These are phyloP conservation scores for Carterocephalus palaemon DNA, from an alignment of 2,888 invertebrate genomes.

Conservation along the genomic window DNA sequence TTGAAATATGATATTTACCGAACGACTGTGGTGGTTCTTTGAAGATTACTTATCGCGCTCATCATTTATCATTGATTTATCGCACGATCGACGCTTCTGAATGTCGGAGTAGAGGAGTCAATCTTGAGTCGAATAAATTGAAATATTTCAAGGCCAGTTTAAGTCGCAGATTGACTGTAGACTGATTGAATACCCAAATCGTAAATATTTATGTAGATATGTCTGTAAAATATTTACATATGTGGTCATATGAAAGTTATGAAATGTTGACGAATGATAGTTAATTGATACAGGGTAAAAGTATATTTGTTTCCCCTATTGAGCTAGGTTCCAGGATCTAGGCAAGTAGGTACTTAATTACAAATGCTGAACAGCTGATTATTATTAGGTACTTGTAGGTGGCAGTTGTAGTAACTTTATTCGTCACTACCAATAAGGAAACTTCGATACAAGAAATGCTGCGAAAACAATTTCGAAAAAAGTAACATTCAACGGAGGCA, in stretches of 20 bases:
- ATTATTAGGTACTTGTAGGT: no score
- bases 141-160: conserved; percentile 34
- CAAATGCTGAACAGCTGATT: no score
- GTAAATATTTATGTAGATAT: conserved; percentile 17
- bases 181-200: conserved; percentile 15
- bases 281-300: no score
- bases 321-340: no score
- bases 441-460: no score
- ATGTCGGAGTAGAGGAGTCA: conserved; percentile 51
- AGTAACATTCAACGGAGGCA: no score
- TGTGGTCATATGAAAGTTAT: conserved; percentile 5
- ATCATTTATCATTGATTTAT: conserved; percentile 69
- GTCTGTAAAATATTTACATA: conserved; percentile 8
- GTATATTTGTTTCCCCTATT: no score
- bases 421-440: no score
- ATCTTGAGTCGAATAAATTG: conserved; percentile 44
- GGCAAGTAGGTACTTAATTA: no score
- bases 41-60: conserved; percentile 45
- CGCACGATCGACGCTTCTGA: conserved; percentile 50
- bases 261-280: no score
- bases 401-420: no score
- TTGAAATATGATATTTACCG: conserved; percentile 53
- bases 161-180: conserved; percentile 25
- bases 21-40: conserved; percentile 39
- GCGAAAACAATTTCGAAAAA: no score